Base-by-base conservation (phyloP, 1,140 invertebrate genomes). In the Drosophila malerkotliana region DNA sequence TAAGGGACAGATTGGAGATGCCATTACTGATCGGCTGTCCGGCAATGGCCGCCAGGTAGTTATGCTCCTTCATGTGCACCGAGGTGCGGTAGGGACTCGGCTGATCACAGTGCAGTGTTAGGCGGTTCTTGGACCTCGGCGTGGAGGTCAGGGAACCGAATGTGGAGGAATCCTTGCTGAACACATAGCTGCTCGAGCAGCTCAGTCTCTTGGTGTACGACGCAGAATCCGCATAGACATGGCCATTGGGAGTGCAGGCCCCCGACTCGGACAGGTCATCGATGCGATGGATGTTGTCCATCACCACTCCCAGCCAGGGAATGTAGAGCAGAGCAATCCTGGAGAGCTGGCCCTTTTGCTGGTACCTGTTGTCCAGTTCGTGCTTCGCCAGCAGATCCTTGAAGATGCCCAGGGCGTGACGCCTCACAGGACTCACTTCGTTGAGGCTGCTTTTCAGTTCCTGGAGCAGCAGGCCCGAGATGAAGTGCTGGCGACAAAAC, bases 311-410 rank as follows among this genome's bases (percentile, higher is more conserved):
- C 34, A 99, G 93, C 94, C 98, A 96, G 0, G 98, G 98, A 44
- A 98, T 94, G 90, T 99, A 99, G 34, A 99, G 93, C 5, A 96
- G 94, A 0, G 97, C 96, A 59, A 99, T 97, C 57, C 98, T 93
- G 6, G 95, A 95, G 82, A 98, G 94, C 88, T 97, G 95, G 48
- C 95, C 95, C 74, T 95, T 94, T 71, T 93, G 94, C 79, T 96
- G 94, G 92, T 98, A 99, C 64, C 98, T 93, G 89, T 97, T 96
- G 92, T 99, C 98, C 84, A 98, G 94, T 77, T 98, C 96, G 92
- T 99, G 98, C 92, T 99, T 99, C 0, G 97, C 97, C 48, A 99
- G 92, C 62, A 98, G 92, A 92, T 98, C 96, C 64, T 97, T 94
- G 24, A 99, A 93, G 10, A 97, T 95, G 21, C 92, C 92, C 58